These are phyloP conservation scores for Luperina nickerlii DNA, from an alignment of 2,888 invertebrate species.

Conservation along the genomic window DNA sequence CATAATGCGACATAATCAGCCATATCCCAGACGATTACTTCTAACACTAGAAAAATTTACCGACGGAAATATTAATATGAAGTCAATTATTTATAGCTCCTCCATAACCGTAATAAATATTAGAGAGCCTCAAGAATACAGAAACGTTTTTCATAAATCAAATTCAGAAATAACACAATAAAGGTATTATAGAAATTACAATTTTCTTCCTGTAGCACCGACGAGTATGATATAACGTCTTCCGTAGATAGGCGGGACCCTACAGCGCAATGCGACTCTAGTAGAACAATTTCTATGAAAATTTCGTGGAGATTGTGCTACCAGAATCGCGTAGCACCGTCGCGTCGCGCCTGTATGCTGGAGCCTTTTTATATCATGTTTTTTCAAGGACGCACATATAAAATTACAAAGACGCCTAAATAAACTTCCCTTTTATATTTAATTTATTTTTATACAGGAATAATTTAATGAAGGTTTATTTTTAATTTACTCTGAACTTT, in stretches of 20 bases:
- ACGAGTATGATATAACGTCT: not conserved
- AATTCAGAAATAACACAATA: not conserved
- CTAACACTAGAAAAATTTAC: not conserved
- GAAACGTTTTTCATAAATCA: not conserved
- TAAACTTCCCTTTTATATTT: conserved; percentile 26
- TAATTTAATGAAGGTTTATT: conserved; percentile 22
- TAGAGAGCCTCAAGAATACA: too few species aligned
- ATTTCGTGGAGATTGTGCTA: not conserved
- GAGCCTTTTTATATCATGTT: not conserved
- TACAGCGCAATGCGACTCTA: not conserved
- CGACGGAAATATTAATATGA: rapidly evolving
- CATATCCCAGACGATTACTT: not conserved
- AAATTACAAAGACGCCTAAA: conserved; percentile 24
- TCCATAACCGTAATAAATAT: not conserved
- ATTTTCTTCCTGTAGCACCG: not conserved
- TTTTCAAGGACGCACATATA: not conserved
- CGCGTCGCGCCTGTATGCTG: not conserved
- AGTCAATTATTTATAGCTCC: not conserved
- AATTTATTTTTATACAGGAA: conserved; percentile 21
- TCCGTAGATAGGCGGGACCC: not conserved
- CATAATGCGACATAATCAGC: not conserved
- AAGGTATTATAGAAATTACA: not conserved
- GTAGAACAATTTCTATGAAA: not conserved
- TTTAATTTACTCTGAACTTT: conserved; percentile 27
- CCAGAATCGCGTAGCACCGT: not conserved